These are phyloP conservation scores for Pseudois nayaur DNA, from an alignment of 2,113 vertebrate genomes.

Conservation along the genomic window DNA sequence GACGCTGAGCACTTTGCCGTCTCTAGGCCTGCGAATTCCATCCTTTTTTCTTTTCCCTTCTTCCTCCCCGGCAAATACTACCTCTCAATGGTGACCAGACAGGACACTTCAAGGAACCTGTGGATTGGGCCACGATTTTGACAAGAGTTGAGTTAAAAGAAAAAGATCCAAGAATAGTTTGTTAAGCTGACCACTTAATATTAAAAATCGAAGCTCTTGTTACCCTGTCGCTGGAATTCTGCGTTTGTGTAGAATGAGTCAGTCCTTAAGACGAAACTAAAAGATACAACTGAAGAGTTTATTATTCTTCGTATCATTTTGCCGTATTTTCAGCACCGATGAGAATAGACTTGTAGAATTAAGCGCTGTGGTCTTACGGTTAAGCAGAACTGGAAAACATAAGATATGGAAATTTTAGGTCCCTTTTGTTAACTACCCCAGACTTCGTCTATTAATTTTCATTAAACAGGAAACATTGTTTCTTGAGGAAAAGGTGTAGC, in stretches of 20 bases:
- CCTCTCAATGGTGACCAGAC: background rate
- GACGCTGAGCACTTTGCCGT: background rate
- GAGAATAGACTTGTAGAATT: background rate
- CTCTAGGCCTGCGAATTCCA: background rate
- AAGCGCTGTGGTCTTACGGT: background rate
- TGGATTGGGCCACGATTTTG: background rate
- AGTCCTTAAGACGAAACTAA: background rate
- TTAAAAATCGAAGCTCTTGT: background rate
- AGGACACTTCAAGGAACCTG: background rate
- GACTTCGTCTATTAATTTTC: background rate
- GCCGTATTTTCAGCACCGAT: background rate
- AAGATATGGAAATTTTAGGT: background rate
- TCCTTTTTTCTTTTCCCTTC: background rate
- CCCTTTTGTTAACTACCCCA: background rate
- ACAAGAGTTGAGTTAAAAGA: background rate
- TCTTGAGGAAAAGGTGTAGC: background rate
- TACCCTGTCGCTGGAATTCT: background rate
- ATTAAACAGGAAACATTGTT: background rate
- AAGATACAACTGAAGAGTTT: background rate
- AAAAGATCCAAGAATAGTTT: background rate
- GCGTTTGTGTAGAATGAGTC: background rate
- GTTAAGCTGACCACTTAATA: background rate
- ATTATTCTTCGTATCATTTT: background rate
- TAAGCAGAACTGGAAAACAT: background rate
- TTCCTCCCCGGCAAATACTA: background rate